A percentile compares a stretch with the other conserved stretches of the same genome.
phyloP scores from a whole-genome alignment of 2,888 invertebrate species.

The Melinaea marsaeus region DNA sequence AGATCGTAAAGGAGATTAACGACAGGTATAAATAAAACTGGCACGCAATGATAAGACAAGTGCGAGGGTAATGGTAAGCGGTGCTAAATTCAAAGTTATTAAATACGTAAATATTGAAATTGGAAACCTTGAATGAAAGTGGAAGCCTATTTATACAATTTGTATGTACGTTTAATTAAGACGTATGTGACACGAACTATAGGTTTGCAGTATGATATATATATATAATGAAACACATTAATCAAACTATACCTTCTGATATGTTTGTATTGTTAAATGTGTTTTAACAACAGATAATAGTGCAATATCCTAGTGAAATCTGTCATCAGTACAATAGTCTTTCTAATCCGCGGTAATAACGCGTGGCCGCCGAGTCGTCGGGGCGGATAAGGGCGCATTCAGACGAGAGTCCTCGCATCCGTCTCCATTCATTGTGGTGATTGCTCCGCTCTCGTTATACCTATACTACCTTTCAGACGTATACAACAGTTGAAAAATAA shows the following conservation, averaged over 20 bases:
- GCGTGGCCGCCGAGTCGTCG: conserved; percentile 31
- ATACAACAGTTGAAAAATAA: conserved; percentile 31
- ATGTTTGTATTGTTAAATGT: neutral
- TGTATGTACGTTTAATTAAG: too few species aligned
- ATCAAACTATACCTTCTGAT: too few species aligned
- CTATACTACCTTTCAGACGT: conserved; percentile 37
- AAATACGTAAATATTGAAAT: conserved; percentile 20
- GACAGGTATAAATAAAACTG: conserved; percentile 29
- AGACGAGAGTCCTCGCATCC: conserved; percentile 49
- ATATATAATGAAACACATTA: too few species aligned
- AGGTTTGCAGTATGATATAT: too few species aligned
- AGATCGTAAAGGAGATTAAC: conserved; percentile 32
- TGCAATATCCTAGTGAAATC: neutral
- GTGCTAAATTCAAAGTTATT: conserved; percentile 20
- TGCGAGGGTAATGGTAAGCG: conserved; percentile 12
- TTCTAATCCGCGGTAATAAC: conserved; percentile 24
- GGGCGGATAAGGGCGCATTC: conserved; percentile 49
- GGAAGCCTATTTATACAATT: too few species aligned
- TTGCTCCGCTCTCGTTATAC: conserved; percentile 68
- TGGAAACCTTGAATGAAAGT: neutral
- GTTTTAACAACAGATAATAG: neutral
- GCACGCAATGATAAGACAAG: conserved; percentile 24
- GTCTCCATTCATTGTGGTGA: conserved; percentile 71
- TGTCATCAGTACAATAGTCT: conserved; percentile 14
- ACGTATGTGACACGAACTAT: too few species aligned